Base-by-base conservation (phyloP, 2,113 vertebrate species). In the Limanda limanda region DNA sequence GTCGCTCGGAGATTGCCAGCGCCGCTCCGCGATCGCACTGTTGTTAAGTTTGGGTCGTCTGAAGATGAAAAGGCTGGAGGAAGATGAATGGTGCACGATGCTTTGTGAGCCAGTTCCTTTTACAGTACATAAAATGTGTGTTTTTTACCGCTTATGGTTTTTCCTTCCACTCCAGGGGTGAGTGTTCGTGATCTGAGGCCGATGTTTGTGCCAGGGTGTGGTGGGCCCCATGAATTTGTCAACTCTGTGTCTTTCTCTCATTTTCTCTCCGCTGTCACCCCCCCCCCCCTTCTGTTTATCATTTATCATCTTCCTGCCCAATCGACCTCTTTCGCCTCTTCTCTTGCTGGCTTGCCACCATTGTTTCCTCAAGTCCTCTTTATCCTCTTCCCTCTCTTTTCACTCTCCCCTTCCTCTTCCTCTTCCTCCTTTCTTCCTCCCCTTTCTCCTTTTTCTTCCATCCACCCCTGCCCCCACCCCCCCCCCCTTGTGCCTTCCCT, bases 81-180 rank as follows among this genome's bases (percentile, higher is more conserved):
- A 75, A 87, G 90, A 92, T 91, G 89, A 89, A 92, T 91, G 85
- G 82, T 63, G 79, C 71, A 74, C 69, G 45, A 82, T 77, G 78
- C 71, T 86, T 78, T 83, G 68, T 42, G 48, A 84, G 89, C 88
- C 90, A 92, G 90, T 90, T 91, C 86, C 89, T 86, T 91, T 85
- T 87, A 87, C 91, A 89, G 80, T 89, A 91, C 88, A 91, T 89
- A 89, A 90, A 90, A 88, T 86, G 86, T 91, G 90, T 91, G 86
- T 90, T 87, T 92, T 31, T 90, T 90, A 87, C 90, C 86, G 89
- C 89, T 82, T 85, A 88, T 89, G 89, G 87, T 88, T 91, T 91
- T 85, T 84, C 82, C 88, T 90, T 91, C 86, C 84, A 88, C 82
- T 88, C 64, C 79, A 82, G 87, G 84, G 87, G 82, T 82, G 85